phyloP scores from a whole-genome alignment of 2,888 invertebrate genomes.

The Andrena dorsata region DNA sequence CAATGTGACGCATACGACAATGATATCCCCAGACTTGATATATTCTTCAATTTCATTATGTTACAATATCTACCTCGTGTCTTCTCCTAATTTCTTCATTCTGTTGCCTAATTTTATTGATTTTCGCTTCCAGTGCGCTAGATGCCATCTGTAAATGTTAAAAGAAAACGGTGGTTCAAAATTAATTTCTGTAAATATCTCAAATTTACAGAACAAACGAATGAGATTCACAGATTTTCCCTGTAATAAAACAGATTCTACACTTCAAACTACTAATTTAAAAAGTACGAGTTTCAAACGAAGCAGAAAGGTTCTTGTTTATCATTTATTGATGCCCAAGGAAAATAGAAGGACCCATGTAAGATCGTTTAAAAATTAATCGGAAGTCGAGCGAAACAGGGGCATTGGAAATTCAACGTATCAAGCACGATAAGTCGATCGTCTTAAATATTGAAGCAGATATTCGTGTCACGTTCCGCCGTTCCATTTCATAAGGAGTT shows the following conservation, averaged over 20 bases:
- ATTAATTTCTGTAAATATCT: not conserved
- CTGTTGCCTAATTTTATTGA: conserved; percentile 81
- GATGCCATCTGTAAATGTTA: conserved; percentile 76
- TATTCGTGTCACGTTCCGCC: conserved; percentile 60
- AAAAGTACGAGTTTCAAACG: not conserved
- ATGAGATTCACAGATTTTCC: not conserved
- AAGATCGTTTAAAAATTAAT: not conserved
- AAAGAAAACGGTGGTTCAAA: not conserved
- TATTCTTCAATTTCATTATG: not conserved
- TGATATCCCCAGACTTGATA: too few species aligned
- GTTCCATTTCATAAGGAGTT: conserved; percentile 57
- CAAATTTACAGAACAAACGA: not conserved
- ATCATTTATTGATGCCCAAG: not conserved
- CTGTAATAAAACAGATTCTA: not conserved
- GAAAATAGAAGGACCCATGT: not conserved
- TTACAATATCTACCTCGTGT: conserved; percentile 75
- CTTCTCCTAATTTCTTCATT: conserved; percentile 83
- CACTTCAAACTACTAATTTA: too few species aligned
- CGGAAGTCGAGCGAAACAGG: not conserved
- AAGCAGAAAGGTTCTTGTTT: not conserved
- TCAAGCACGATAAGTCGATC: conserved; percentile 1
- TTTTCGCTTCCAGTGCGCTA: conserved; percentile 81
- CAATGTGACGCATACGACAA: not conserved
- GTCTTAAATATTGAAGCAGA: conserved; percentile 11
- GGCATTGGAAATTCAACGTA: not conserved